A percentile compares a stretch with the other conserved stretches of the same genome.
Evolutionary conservation across 2,113 vertebrate species (phyloP).

Genomic region (Phoxinus phoxinus): DNA sequence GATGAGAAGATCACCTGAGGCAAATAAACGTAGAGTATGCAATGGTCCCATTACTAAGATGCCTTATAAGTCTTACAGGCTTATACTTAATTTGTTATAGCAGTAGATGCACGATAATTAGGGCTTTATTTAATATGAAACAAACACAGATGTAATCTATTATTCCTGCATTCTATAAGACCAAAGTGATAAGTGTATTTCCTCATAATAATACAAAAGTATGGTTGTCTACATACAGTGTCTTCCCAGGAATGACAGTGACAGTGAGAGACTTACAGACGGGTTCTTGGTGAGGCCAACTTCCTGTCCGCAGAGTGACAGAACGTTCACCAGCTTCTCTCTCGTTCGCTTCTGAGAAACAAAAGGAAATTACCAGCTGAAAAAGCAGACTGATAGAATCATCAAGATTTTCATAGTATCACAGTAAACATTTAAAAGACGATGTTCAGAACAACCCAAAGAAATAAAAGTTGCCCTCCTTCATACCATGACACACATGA

Average conservation of each 20-base stretch:
- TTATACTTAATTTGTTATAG: background rate
- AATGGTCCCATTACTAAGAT: background rate
- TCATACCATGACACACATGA: background rate
- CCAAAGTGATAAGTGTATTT: background rate
- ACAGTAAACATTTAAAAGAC: background rate
- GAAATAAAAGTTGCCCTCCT: background rate
- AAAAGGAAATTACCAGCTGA: background rate
- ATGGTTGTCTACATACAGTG: background rate
- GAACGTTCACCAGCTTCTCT: slow-evolving; percentile 96
- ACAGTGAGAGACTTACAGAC: slow-evolving; percentile 82
- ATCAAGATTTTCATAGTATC: background rate
- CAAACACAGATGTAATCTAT: background rate
- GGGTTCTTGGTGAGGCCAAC: slow-evolving; percentile 98
- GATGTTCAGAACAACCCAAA: background rate
- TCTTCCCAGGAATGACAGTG: background rate
- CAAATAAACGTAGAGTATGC: background rate
- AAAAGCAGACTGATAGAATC: background rate
- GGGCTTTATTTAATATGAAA: background rate
- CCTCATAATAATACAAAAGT: background rate
- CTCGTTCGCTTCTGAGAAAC: slow-evolving; percentile 90
- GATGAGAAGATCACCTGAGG: slow-evolving; percentile 97
- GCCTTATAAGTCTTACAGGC: background rate
- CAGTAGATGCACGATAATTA: background rate
- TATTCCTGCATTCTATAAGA: background rate
- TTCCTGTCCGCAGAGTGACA: slow-evolving; percentile 96